A percentile compares a stretch with the other conserved stretches of the same genome.
These are phyloP conservation scores for Prunella himalayana DNA, from an alignment of 2,113 vertebrate genomes.

Conservation along the genomic window DNA sequence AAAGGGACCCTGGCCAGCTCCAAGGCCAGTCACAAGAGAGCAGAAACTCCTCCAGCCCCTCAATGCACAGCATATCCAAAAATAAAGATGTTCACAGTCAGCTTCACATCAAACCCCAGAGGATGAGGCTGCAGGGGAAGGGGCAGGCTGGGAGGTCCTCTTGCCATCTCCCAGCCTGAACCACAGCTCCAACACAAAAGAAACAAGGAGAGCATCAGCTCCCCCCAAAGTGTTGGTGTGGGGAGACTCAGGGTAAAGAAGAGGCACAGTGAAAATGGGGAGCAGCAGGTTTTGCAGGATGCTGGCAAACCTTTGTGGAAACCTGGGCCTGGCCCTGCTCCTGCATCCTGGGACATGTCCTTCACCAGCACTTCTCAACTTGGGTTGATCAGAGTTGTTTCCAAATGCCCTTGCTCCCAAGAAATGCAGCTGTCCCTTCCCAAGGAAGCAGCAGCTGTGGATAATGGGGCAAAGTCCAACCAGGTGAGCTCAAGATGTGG, in stretches of 20 bases:
- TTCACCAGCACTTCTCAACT: not conserved
- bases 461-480: not conserved
- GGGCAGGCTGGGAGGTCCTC: not conserved
- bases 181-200: not conserved
- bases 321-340: not conserved
- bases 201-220: not conserved
- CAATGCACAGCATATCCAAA: accelerated
- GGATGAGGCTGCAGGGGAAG: not conserved
- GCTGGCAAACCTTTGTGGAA: not conserved
- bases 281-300: not conserved
- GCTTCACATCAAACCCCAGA: accelerated
- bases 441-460: accelerated
- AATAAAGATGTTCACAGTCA: not conserved
- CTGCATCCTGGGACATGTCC: not conserved
- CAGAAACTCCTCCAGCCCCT: not conserved
- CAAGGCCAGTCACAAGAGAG: not conserved
- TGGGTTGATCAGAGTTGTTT: not conserved
- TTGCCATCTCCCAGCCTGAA: not conserved
- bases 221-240: accelerated
- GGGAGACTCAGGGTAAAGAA: not conserved
- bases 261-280: not conserved
- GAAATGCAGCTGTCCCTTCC: not conserved
- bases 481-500: accelerated
- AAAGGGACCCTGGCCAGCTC: not conserved
- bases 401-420: not conserved